Conservation (phyloP, 2,888 invertebrate species). For the Phalangium opilio region DNA sequence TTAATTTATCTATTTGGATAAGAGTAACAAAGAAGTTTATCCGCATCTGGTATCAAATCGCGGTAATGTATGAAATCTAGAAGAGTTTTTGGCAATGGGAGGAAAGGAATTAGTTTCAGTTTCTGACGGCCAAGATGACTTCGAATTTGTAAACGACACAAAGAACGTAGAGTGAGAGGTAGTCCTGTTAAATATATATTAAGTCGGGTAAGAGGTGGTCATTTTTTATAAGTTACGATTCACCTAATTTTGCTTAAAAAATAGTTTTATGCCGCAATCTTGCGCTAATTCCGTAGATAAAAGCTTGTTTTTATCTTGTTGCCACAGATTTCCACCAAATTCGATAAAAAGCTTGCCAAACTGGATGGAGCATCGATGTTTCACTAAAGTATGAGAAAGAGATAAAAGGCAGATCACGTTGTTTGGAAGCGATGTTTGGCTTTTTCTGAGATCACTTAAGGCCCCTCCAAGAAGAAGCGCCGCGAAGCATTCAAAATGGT, state of each 20-base stretch:
- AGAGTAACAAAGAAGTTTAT: too few species aligned
- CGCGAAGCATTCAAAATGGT: slow-evolving; percentile 2
- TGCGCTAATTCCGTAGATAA: background rate
- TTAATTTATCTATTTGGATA: too few species aligned
- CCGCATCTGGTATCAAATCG: too few species aligned
- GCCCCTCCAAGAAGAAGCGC: slow-evolving; percentile 1
- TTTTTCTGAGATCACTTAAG: background rate
- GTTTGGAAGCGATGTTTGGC: background rate
- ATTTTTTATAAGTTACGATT: too few species aligned
- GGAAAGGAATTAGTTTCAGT: too few species aligned
- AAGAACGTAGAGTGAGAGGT: too few species aligned
- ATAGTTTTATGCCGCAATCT: background rate
- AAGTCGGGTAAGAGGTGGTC: too few species aligned
- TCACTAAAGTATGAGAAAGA: background rate
- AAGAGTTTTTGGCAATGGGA: too few species aligned
- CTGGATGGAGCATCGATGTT: background rate
- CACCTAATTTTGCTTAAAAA: background rate
- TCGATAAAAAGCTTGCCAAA: slow-evolving; percentile 1
- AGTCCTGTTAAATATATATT: too few species aligned
- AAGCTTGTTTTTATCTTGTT: background rate
- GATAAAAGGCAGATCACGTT: background rate
- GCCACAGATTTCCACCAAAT: slow-evolving; percentile 4
- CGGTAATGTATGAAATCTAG: too few species aligned
- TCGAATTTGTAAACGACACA: too few species aligned
- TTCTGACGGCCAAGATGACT: too few species aligned